Evolutionary conservation across 1,140 invertebrate genomes (phyloP), one percentile per base, ranked within the genome.

Genomic region (Chironomus tepperi): DNA sequence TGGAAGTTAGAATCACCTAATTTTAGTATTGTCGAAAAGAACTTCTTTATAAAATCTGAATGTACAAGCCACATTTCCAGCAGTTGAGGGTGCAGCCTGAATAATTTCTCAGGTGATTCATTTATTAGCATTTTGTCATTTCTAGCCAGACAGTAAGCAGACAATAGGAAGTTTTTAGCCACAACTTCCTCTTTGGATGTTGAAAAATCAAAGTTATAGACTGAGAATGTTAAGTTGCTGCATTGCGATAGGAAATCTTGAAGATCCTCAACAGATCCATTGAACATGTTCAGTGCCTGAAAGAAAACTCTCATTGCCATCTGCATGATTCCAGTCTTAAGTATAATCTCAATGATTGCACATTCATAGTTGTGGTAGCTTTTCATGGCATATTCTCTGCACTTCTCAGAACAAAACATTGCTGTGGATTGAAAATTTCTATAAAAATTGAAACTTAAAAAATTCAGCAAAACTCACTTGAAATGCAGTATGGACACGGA

Each of bases 291-390:
- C 2, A 70, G 5, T 0, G 65, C n/a, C 12, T 70, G 65, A 19
- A 70, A 70, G 19, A 70, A 70, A 8, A 70, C 16, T 21, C 65
- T 70, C 19, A 70, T 19, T 70, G 65, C 65, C 65, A 70, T 70
- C 18, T 70, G 65, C 65, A 70, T 70, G 9, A 70, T 70, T 70
- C 65, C 65, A 18, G 65, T 8, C 10, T 70, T 70, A 0, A 19
- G 1, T 7, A 70, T 7, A 8, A 18, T 18, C 7, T 19, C 16
- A 8, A 70, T 70, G 5, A 70, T 70, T 19, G 65, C 16, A 70
- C 65, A 70, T 70, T 70, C 65, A 70, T 70, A 70, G 8, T 70
- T 70, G 19, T 70, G 65, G 18, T 18, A 70, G 6, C 9, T 70
- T 18, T 21, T 18, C 16, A 18, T 9, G 6, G 65, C 65, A 7